Percentiles rank a stretch among this genome's conserved stretches.
These are phyloP conservation scores for Cyanoderma ruficeps DNA, from an alignment of 2,113 vertebrate species.

Conservation along the genomic window DNA sequence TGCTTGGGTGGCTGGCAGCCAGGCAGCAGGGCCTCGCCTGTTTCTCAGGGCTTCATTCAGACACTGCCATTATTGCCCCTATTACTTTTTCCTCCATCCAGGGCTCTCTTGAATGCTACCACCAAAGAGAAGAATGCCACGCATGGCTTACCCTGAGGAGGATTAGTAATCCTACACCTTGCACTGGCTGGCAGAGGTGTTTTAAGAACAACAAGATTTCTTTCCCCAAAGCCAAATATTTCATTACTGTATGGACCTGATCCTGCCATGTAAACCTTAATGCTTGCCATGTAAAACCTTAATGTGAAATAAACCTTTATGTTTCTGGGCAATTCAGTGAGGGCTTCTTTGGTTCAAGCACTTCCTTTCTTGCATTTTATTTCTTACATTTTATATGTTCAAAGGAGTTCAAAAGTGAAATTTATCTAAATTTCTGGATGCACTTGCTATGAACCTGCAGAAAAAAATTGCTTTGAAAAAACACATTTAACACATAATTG, in stretches of 20 bases:
- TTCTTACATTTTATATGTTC: background rate
- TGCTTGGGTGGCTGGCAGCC: conserved; percentile 33
- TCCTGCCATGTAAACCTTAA: background rate
- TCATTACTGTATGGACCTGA: background rate
- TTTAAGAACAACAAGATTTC: background rate
- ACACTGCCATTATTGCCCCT: conserved; percentile 16
- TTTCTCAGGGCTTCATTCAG: conserved; percentile 41
- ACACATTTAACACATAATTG: background rate
- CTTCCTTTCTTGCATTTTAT: background rate
- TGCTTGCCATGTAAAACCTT: too few relatives aligned
- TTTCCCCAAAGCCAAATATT: background rate
- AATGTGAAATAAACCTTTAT: background rate
- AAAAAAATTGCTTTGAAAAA: background rate
- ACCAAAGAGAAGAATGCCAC: conserved; percentile 47
- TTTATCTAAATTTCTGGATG: background rate
- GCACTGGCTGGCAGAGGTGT: conserved; percentile 17
- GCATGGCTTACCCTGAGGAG: conserved; percentile 29
- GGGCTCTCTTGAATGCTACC: conserved; percentile 5
- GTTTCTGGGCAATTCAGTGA: background rate
- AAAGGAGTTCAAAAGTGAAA: background rate
- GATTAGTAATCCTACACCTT: conserved; percentile 59
- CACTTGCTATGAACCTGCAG: background rate
- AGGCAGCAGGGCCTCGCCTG: background rate
- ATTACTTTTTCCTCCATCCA: background rate
- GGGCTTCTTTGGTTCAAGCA: background rate